Conservation (phyloP, 2,888 invertebrate genomes). For the Lithophane leautieri region DNA sequence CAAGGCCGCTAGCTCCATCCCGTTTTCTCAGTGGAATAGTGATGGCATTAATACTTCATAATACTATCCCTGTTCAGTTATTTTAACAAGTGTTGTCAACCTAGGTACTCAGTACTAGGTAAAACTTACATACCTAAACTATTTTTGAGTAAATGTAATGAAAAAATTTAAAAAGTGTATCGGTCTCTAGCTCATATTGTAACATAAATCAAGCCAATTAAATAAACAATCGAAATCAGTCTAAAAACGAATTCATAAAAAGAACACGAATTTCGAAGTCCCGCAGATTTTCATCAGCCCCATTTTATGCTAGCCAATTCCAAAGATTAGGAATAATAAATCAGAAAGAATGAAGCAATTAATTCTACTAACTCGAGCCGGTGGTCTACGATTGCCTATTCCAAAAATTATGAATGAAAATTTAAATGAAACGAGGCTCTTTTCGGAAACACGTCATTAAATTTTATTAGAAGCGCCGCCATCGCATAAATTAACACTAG, state of each 20-base stretch:
- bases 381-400: slow-evolving; percentile 57
- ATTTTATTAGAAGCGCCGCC: slow-evolving; percentile 72
- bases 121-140: too few species aligned
- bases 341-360: slow-evolving; percentile 62
- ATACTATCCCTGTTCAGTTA: too few species aligned
- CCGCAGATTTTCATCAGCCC: slow-evolving; percentile 31
- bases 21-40: too few species aligned
- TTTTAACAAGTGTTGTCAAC: not conserved
- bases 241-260: slow-evolving; percentile 28
- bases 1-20: too few species aligned
- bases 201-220: slow-evolving; percentile 38
- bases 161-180: not conserved
- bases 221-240: slow-evolving; percentile 28
- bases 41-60: too few species aligned
- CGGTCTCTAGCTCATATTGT: not conserved
- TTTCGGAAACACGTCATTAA: slow-evolving; percentile 72
- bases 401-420: slow-evolving; percentile 64
- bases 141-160: not conserved
- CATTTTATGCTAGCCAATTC: slow-evolving; percentile 55
- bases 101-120: not conserved
- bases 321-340: slow-evolving; percentile 49
- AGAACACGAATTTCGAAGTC: slow-evolving; percentile 3
- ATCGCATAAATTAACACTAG: slow-evolving; percentile 77
- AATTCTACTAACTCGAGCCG: slow-evolving; percentile 37
- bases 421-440: slow-evolving; percentile 61